Evolutionary conservation across 2,888 invertebrate genomes (phyloP).

Genomic region (Agrochola macilenta): DNA sequence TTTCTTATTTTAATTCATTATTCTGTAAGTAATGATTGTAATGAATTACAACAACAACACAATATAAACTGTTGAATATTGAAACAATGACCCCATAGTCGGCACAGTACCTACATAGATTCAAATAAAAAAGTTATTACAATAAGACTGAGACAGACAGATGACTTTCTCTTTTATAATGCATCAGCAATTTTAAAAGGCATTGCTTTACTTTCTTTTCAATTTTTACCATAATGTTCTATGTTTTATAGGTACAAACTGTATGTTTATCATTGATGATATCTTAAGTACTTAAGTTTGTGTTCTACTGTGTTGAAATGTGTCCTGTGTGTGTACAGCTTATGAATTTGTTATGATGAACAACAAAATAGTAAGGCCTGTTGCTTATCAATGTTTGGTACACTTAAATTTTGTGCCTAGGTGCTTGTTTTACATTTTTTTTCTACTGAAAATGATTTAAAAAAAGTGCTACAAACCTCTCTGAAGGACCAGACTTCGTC

Average conservation of each 20-base stretch:
- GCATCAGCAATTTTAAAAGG: conserved; percentile 32
- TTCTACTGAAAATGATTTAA: not conserved
- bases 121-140: not conserved
- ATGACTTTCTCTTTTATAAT: conserved; percentile 58
- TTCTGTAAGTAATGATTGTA: not conserved
- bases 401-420: not conserved
- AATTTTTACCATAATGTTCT: conserved; percentile 4
- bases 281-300: conserved; percentile 4
- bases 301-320: conserved; percentile 54
- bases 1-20: not conserved
- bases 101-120: conserved; percentile 3
- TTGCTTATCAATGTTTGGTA: not conserved
- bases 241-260: not conserved
- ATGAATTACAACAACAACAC: conserved; percentile 10
- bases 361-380: conserved; percentile 20
- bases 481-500: conserved; percentile 96
- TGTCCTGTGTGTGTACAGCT: conserved; percentile 45
- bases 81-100: conserved; percentile 1
- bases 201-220: conserved; percentile 47
- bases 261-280: conserved; percentile 4
- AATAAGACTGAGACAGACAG: not conserved
- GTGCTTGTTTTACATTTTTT: not conserved
- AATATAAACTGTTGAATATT: conserved; percentile 26
- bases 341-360: conserved; percentile 52
- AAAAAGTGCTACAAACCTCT: conserved; percentile 90